Base-by-base conservation (phyloP, 2,797 vertebrate species). In the Lates japonicus region DNA sequence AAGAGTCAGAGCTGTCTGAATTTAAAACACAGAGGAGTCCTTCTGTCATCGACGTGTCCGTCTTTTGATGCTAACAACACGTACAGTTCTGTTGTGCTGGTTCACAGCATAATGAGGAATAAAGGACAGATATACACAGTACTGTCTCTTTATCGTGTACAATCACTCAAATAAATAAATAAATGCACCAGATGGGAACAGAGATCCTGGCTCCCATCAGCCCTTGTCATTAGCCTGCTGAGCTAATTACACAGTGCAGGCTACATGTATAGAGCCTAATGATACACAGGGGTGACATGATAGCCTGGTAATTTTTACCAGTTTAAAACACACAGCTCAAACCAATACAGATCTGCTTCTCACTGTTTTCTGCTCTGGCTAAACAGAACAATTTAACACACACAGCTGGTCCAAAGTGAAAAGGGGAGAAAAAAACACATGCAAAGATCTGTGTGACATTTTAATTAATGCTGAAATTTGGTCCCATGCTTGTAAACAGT, bases 201-300 rank as follows among this genome's bases (percentile, higher is more conserved):
- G 35, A 70, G 63, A 78, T 49, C 44, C 25, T n/a, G 42, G 49
- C 29, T 58, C 42, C 44, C 25, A 20, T 61, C 22, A 13, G 29
- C 42, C 64, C 22, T 46, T 55, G 52, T 41, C 78, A 75, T 63
- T 51, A 71, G 65, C 55, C 46, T 46, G 74, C 64, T 76, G 59
- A 62, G 71, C 64, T 87, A 84, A 88, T 88, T 78, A 72, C 73
- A 81, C 5, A 2, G 39, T 33, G 57, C 19, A 29, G 61, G 62
- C 66, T 54, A n/a, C 70, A 58, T 70, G 59, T 49, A 65, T 37
- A 7, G 7, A 25, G 52, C 51, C 60, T 87, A 84, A 87, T 81
- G 55, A 77, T 52, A 85, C 55, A 74, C 57, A 57, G 39, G 35
- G 62, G 68, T 63, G 81, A 76, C 69, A 65, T 2, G 16, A 46